Evolutionary conservation across 2,113 vertebrate species (phyloP), one percentile per base, ranked within the genome.

Genomic region (Bucco capensis): DNA sequence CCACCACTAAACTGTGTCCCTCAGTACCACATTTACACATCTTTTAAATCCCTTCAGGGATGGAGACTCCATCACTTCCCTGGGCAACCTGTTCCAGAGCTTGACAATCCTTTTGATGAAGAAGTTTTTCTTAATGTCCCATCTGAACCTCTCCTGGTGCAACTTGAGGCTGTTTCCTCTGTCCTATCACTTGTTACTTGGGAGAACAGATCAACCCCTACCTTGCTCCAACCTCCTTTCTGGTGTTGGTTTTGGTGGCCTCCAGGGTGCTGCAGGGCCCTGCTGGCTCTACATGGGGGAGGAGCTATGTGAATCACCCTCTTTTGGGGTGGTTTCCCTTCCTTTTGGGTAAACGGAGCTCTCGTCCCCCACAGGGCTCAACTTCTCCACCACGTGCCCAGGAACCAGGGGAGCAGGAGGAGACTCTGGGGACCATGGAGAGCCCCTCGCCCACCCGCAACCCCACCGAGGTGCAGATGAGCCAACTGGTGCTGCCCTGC

Each of bases 401-500:
- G 21, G 88, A 97, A 65, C 95, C 97, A 93, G 97, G 94, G 17
- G 97, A 93, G 1, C 89, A 31, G 70, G 96, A 96, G 27, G 94
- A 92, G 78, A 91, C 37, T 1, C 21, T 2, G 5, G 74, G 58
- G 58, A 61, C 80, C 92, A 95, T 96, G 94, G 92, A 72, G 1
- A 90, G 40, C 89, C 80, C 91, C 86, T 80, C 22, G 6, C 35
- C 86, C 1, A 0, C 47, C 93, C 96, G 97, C 83, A 99, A 98
- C 95, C 98, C 98, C 86, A 99, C 99, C 0, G 98, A 99, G 96
- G 98, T 99, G 65, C 99, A 99, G 97, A 99, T 99, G 99, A 99
- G 98, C 96, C 99, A 99, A 97, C 97, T 99, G 37, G 98, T 99
- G 92, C 97, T 99, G 97, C 99, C 99, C 12, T 99, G 98, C 93